A percentile compares a stretch with the other conserved stretches of the same genome.
Conservation (phyloP, 2,113 vertebrate genomes). For the Leucoraja erinaceus region DNA sequence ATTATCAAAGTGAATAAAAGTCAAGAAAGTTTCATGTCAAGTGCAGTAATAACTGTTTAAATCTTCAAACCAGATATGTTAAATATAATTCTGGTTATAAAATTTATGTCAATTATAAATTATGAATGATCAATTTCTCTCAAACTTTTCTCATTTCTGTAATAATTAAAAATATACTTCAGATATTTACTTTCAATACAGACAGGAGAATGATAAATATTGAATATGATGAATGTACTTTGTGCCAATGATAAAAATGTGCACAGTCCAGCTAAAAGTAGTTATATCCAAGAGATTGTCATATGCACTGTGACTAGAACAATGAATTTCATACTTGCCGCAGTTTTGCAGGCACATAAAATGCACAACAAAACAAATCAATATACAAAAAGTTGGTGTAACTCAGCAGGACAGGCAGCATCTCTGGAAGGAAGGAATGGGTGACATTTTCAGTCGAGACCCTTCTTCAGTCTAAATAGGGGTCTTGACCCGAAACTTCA, state of each 20-base stretch:
- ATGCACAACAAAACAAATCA: too few species aligned
- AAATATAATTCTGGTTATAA: background rate
- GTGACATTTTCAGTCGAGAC: too few species aligned
- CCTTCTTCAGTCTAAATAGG: too few species aligned
- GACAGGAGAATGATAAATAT: background rate
- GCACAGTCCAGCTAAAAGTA: background rate
- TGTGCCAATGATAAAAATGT: background rate
- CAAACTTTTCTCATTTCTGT: background rate
- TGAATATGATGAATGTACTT: background rate
- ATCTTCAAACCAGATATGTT: background rate
- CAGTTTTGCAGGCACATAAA: too few species aligned
- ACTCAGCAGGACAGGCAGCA: too few species aligned
- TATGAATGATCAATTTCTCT: background rate
- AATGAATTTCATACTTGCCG: too few species aligned
- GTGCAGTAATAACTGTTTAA: background rate
- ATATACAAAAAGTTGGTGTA: too few species aligned
- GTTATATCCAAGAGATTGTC: background rate
- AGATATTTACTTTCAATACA: background rate
- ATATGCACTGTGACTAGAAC: too few species aligned
- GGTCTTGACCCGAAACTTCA: too few species aligned
- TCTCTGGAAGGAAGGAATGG: too few species aligned
- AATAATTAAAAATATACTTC: background rate
- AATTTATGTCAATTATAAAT: background rate
- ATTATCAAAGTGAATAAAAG: background rate
- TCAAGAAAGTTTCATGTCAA: background rate